Percentiles rank a stretch among this genome's conserved stretches.
These are phyloP conservation scores for Gymnoscelis rufifasciata DNA, from an alignment of 2,888 invertebrate species.

Conservation along the genomic window DNA sequence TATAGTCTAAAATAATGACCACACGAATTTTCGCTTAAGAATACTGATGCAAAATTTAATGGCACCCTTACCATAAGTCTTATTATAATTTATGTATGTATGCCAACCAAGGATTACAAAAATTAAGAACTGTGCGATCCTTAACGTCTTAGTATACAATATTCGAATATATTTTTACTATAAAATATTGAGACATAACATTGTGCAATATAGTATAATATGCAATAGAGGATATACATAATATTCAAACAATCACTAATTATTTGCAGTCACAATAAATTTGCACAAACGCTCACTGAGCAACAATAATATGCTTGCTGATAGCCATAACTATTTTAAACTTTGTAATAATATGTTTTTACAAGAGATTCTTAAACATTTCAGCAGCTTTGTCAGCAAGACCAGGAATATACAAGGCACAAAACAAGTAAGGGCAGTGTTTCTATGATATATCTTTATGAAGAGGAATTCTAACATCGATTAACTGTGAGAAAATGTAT, in stretches of 20 bases:
- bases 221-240: slow-evolving; percentile 57
- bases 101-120: slow-evolving; percentile 3
- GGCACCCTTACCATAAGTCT: too few species aligned
- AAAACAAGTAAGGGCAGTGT: too few species aligned
- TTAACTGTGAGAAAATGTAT: too few species aligned
- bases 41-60: too few species aligned
- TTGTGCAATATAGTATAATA: slow-evolving; percentile 70
- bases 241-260: slow-evolving; percentile 66
- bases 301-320: slow-evolving; percentile 41
- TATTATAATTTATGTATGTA: neutral
- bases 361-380: slow-evolving; percentile 31
- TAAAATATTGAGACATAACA: slow-evolving; percentile 77
- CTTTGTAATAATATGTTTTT: slow-evolving; percentile 28
- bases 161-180: slow-evolving; percentile 55
- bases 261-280: slow-evolving; percentile 66
- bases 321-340: slow-evolving; percentile 30
- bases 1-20: too few species aligned
- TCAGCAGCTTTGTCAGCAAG: slow-evolving; percentile 37
- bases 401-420: slow-evolving; percentile 38
- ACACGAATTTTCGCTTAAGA: too few species aligned
- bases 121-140: slow-evolving; percentile 15
- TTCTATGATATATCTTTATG: too few species aligned
- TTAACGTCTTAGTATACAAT: slow-evolving; percentile 40
- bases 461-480: slow-evolving; percentile 1
- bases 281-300: slow-evolving; percentile 65